phyloP scores from a whole-genome alignment of 1,140 invertebrate genomes.

The Physella acuta region DNA sequence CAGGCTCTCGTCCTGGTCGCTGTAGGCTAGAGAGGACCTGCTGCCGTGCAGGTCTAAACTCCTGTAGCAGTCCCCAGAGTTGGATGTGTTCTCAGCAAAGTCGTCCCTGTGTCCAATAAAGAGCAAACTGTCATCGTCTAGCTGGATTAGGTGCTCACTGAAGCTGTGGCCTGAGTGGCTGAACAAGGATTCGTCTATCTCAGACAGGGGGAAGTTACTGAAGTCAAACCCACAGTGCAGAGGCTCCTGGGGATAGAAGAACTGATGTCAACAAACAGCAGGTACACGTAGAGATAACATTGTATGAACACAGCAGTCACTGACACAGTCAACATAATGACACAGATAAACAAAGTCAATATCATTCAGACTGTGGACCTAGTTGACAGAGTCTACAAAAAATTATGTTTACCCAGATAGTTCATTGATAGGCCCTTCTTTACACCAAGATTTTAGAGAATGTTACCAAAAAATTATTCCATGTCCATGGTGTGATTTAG shows the following conservation, averaged over 20 bases:
- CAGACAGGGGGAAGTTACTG: slow-evolving; percentile 29
- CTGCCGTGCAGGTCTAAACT: background rate
- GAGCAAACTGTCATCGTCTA: slow-evolving; percentile 38
- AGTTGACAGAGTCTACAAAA: no score
- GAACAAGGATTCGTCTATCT: slow-evolving; percentile 29
- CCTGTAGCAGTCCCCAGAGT: background rate
- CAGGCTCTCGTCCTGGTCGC: background rate
- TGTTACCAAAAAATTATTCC: no score
- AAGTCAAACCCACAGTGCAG: slow-evolving; percentile 27
- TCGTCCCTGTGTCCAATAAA: slow-evolving; percentile 28
- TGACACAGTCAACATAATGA: no score
- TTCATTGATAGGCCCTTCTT: no score
- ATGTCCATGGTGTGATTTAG: no score
- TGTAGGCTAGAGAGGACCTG: background rate
- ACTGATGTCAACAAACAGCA: no score
- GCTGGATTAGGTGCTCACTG: slow-evolving; percentile 28
- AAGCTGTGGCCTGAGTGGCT: slow-evolving; percentile 23
- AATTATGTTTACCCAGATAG: no score
- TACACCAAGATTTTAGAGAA: no score
- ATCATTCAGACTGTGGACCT: no score
- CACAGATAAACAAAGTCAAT: no score
- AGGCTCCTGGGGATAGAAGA: slow-evolving; percentile 5
- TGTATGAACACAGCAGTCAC: no score
- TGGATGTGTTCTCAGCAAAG: slow-evolving; percentile 10
- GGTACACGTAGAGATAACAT: no score